Percentiles rank a stretch among this genome's conserved stretches.
phyloP scores from a whole-genome alignment of 2,797 vertebrate species.

The Argentina silus region DNA sequence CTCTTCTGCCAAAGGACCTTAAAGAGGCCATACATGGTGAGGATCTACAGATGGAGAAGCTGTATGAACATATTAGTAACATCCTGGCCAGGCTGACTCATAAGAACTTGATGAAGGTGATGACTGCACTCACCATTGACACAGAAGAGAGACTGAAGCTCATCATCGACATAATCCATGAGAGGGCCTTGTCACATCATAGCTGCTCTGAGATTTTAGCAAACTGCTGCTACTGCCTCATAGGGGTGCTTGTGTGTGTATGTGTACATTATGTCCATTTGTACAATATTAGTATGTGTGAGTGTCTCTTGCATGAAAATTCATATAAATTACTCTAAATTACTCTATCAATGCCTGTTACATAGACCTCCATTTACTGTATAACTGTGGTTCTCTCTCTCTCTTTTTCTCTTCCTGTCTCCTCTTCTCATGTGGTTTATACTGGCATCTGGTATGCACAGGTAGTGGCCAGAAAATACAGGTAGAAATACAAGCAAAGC shows the following conservation, averaged over 20 bases:
- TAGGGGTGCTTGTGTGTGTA: conserved; percentile 79
- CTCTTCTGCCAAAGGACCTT: neutral
- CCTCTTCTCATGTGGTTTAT: too few species aligned
- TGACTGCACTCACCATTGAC: conserved; percentile 85
- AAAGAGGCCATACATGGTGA: neutral
- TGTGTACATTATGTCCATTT: neutral
- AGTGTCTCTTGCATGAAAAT: too few species aligned
- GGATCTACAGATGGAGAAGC: conserved; percentile 65
- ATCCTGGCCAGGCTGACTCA: conserved; percentile 87
- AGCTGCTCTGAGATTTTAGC: conserved; percentile 90
- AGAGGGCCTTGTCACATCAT: conserved; percentile 90
- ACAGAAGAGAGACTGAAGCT: conserved; percentile 88
- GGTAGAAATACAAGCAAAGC: too few species aligned
- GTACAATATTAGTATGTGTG: neutral
- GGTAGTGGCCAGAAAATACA: too few species aligned
- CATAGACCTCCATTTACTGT: too few species aligned
- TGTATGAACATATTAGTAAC: conserved; percentile 83
- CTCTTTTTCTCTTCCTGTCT: too few species aligned
- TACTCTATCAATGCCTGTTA: too few species aligned
- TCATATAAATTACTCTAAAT: too few species aligned
- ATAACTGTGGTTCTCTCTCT: too few species aligned
- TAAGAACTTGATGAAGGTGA: conserved; percentile 91
- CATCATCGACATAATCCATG: conserved; percentile 87
- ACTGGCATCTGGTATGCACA: too few species aligned
- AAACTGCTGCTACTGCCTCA: conserved; percentile 92